Evolutionary conservation across 2,888 invertebrate genomes (phyloP).

Genomic region (Macrophya annulata): DNA sequence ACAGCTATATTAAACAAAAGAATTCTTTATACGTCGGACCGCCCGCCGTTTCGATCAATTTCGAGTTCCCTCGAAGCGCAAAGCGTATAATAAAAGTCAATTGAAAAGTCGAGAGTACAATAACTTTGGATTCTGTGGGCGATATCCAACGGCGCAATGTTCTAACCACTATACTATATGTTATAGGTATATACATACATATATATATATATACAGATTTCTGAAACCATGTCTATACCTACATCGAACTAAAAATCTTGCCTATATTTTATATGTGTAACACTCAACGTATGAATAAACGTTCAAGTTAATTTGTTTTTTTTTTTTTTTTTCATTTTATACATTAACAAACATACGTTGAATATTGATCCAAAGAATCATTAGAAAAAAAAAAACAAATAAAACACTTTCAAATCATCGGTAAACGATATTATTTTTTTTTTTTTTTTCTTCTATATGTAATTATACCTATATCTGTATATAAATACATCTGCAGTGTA

Average conservation of each 20-base stretch:
- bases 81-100: constrained; percentile 49
- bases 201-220: constrained; percentile 13
- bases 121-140: constrained; percentile 49
- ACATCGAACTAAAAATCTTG: constrained; percentile 1
- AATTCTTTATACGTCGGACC: constrained; percentile 51
- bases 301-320: background rate
- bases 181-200: too few species aligned
- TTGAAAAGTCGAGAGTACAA: constrained; percentile 54
- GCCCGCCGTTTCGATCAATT: constrained; percentile 55
- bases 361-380: background rate
- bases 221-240: constrained; percentile 6
- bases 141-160: constrained; percentile 47
- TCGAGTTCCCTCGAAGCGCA: constrained; percentile 45
- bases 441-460: background rate
- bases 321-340: background rate
- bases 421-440: constrained; percentile 14
- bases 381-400: background rate
- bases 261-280: background rate
- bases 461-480: background rate
- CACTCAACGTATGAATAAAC: background rate
- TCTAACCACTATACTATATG: background rate
- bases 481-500: too few species aligned
- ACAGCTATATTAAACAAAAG: constrained; percentile 38
- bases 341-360: background rate
- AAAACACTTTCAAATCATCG: background rate